Percentiles rank a stretch among this genome's conserved stretches.
Conservation (phyloP, 2,113 vertebrate genomes). For the Sminthopsis crassicaudata region DNA sequence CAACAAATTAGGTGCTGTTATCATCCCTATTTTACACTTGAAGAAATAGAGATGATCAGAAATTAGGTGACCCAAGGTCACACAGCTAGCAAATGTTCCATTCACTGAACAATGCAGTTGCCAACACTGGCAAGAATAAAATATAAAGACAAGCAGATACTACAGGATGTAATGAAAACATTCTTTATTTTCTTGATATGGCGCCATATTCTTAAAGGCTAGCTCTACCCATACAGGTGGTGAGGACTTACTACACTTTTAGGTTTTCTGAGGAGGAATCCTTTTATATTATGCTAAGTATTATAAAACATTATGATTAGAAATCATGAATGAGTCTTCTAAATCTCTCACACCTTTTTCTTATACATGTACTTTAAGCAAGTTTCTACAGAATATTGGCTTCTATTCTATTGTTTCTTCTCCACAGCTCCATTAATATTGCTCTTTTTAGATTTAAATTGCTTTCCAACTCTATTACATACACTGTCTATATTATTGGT, state of each 20-base stretch:
- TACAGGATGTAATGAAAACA: neutral
- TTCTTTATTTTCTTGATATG: neutral
- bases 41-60: neutral
- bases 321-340: slow-evolving; percentile 43
- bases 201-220: neutral
- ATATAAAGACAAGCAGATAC: neutral
- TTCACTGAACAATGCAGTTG: neutral
- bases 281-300: neutral
- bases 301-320: neutral
- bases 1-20: neutral
- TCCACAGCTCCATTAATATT: slow-evolving; percentile 67
- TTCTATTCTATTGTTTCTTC: slow-evolving; percentile 49
- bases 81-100: neutral
- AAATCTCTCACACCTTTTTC: slow-evolving; percentile 44
- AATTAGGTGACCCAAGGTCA: neutral
- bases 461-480: slow-evolving; percentile 71
- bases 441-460: slow-evolving; percentile 76
- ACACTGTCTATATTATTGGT: slow-evolving; percentile 52
- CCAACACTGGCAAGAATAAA: neutral
- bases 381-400: slow-evolving; percentile 64
- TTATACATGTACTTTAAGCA: slow-evolving; percentile 44
- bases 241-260: neutral
- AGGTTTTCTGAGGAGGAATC: neutral
- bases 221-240: neutral
- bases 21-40: neutral